Evolutionary conservation across 2,113 vertebrate genomes (phyloP).

Genomic region (Scopus umbretta): DNA sequence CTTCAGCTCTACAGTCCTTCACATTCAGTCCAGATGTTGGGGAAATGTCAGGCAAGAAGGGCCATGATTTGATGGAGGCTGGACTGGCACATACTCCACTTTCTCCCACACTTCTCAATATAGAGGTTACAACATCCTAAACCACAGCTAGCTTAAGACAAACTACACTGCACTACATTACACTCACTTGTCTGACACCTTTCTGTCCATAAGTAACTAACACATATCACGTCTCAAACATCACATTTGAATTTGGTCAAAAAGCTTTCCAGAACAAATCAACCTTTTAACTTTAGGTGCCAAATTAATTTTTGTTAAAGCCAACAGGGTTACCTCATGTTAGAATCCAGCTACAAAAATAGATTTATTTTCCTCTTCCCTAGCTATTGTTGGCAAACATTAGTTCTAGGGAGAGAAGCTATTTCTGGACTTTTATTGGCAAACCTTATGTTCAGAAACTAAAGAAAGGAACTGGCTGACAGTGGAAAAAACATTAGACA

Average conservation of each 20-base stretch:
- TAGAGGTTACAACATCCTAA: not conserved
- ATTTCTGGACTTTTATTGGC: slow-evolving; percentile 36
- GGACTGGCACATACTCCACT: not conserved
- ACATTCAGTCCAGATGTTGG: not conserved
- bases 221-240: not conserved
- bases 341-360: not conserved
- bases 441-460: slow-evolving; percentile 2
- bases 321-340: not conserved
- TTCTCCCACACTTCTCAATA: not conserved
- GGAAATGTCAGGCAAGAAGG: not conserved
- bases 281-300: not conserved
- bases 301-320: not conserved
- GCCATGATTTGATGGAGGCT: not conserved
- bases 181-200: not conserved
- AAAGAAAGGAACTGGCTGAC: slow-evolving; percentile 6
- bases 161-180: not conserved
- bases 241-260: not conserved
- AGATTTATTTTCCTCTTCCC: not conserved
- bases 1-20: not conserved
- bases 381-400: slow-evolving; percentile 45
- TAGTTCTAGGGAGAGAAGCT: not conserved
- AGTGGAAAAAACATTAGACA: not conserved
- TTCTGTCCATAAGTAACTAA: not conserved
- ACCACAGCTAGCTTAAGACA: not conserved
- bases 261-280: not conserved